These are phyloP conservation scores for Elgaria multicarinata DNA, from an alignment of 2,113 vertebrate species.

Conservation along the genomic window DNA sequence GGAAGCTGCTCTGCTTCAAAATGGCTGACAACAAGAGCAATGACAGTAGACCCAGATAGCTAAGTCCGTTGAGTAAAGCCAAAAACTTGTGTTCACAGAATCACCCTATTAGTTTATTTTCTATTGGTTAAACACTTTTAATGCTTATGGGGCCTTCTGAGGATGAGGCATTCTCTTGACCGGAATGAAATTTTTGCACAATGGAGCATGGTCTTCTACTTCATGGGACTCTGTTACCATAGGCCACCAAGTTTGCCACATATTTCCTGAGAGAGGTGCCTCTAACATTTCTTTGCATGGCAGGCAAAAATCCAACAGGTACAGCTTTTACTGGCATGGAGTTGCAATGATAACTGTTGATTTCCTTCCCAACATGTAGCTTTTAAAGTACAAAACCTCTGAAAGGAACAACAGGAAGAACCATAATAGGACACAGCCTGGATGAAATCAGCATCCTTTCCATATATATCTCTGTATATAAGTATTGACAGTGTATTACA, in stretches of 20 bases:
- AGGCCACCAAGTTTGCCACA: not conserved
- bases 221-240: not conserved
- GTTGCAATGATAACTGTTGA: not conserved
- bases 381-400: not conserved
- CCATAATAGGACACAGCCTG: not conserved
- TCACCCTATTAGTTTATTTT: not conserved
- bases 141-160: not conserved
- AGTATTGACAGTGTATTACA: not conserved
- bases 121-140: not conserved
- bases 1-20: not conserved
- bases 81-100: not conserved
- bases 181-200: not conserved
- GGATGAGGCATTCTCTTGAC: not conserved
- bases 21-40: not conserved
- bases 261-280: not conserved
- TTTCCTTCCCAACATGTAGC: not conserved
- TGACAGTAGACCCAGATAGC: not conserved
- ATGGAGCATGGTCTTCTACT: too few relatives aligned
- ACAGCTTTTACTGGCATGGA: not conserved
- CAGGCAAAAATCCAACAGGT: not conserved
- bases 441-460: not conserved
- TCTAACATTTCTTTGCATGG: not conserved
- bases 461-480: not conserved
- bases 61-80: not conserved
- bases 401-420: not conserved